Conservation (phyloP, 2,113 vertebrate genomes). For the Forbesichthys agassizii region DNA sequence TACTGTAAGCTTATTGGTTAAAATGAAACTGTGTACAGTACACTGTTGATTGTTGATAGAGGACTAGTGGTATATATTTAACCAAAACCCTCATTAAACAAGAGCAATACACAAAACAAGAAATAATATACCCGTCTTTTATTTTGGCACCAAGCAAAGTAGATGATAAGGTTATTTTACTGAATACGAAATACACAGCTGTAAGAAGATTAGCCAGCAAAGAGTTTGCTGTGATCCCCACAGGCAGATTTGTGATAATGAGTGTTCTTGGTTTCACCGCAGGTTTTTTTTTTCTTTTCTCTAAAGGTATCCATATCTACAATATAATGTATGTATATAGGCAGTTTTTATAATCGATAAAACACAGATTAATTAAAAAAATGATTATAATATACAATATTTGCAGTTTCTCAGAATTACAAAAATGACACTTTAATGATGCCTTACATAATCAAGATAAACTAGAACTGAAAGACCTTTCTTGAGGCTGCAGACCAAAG, state of each 20-base stretch:
- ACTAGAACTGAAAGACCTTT: constrained; percentile 5
- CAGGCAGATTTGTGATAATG: constrained; percentile 42
- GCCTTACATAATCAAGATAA: too few relatives aligned
- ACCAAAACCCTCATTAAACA: constrained; percentile 41
- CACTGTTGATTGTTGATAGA: constrained; percentile 18
- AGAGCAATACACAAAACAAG: constrained; percentile 11
- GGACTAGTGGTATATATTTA: constrained; percentile 49
- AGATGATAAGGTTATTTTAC: constrained; percentile 51
- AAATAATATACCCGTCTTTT: constrained; percentile 43
- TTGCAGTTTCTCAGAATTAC: neutral
- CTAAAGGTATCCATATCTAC: too few relatives aligned
- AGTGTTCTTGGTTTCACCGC: constrained; percentile 33
- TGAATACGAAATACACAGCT: constrained; percentile 43
- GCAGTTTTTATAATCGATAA: neutral
- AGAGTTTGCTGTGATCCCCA: constrained; percentile 4
- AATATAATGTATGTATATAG: constrained; percentile 14
- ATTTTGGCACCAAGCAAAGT: constrained; percentile 22
- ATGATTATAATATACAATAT: neutral
- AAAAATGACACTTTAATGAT: neutral
- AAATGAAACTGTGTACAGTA: constrained; percentile 33
- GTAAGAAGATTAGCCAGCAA: constrained; percentile 34
- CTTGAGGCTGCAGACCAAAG: constrained; percentile 11
- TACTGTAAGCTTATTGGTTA: constrained; percentile 21
- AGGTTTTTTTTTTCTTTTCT: constrained; percentile 33
- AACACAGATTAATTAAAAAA: neutral